Percentiles rank a stretch among this genome's conserved stretches.
These are phyloP conservation scores for Euphysa ruthae DNA, from an alignment of 30 jellyfish, hydroid and myxozoan genomes.

Conservation along the genomic window DNA sequence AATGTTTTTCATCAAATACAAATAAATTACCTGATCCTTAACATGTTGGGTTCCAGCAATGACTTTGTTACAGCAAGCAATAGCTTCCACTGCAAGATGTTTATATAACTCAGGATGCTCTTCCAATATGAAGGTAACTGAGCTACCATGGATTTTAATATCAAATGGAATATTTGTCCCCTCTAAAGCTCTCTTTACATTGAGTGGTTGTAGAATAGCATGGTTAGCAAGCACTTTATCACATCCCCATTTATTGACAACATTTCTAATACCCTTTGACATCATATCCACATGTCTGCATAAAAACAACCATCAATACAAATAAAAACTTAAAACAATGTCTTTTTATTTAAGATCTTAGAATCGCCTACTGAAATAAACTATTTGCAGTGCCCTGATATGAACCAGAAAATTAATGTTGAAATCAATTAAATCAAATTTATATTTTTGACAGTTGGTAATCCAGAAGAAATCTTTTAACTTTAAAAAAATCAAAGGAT, in stretches of 20 bases:
- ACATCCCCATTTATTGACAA: conserved; percentile 8
- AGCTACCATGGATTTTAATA: conserved; percentile 24
- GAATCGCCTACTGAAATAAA: too few relatives aligned
- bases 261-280: conserved; percentile 14
- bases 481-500: too few relatives aligned
- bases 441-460: too few relatives aligned
- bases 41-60: conserved; percentile 26
- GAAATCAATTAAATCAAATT: too few relatives aligned
- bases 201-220: conserved; percentile 17
- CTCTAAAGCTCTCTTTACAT: conserved; percentile 12
- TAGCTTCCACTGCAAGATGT: conserved; percentile 23
- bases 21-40: conserved; percentile 3
- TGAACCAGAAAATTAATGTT: background rate
- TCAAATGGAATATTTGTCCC: conserved; percentile 17
- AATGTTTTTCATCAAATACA: too few relatives aligned
- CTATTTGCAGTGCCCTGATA: background rate
- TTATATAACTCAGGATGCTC: conserved; percentile 9
- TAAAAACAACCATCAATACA: background rate
- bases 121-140: conserved; percentile 9
- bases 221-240: conserved; percentile 24
- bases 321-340: background rate
- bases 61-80: conserved; percentile 14
- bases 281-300: conserved; percentile 20
- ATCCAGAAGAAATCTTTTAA: too few relatives aligned
- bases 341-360: too few relatives aligned